Base-by-base conservation (phyloP, 2,113 vertebrate species). In the Sus scrofa region DNA sequence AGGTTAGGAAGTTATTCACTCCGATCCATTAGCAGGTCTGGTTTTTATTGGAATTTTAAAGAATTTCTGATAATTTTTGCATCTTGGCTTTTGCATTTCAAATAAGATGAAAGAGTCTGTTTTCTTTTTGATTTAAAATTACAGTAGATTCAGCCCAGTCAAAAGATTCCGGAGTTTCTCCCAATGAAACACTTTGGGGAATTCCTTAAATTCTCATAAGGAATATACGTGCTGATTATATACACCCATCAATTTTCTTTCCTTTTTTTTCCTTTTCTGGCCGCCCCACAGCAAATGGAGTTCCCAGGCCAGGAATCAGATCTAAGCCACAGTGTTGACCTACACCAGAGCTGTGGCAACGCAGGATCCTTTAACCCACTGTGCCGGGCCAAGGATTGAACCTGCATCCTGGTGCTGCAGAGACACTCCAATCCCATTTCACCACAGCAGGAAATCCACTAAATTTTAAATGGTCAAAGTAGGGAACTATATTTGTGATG, bases 31-130 rank as follows among this genome's bases (percentile, higher is more conserved):
- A 97, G 74, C 44, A 88, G 92, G 89, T 75, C 75, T 94, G 87
- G 22, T 94, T 96, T 89, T 96, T 79, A 97, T 73, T 93, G 92
- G 97, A 97, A 87, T 85, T 97, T 97, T 50, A 93, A 92, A 94
- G 96, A 96, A 97, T 3, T 96, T 97, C 91, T 89, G 95, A 89
- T 52, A 4, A 98, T 91, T 95, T 97, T 20, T 96, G 95, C 93
- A 93, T 97, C 74, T 96, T 90, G 34, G 93, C n/a, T 75, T 73
- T 97, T 63, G 77, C 16, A 91, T 96, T 97, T 98, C 95, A 98
- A 97, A 97, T 94, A 94, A 97, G 97, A 75, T 95, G 90, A 96
- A 98, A 98, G 62, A 89, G 78, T 93, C 86, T 89, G 79, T 97
- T 97, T 98, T 96, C 86, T 86, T 96, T 95, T 83, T 84, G 5